Percentiles rank a stretch among this genome's conserved stretches.
These are phyloP conservation scores for Jacana jacana DNA, from an alignment of 2,113 vertebrate genomes.

Conservation along the genomic window DNA sequence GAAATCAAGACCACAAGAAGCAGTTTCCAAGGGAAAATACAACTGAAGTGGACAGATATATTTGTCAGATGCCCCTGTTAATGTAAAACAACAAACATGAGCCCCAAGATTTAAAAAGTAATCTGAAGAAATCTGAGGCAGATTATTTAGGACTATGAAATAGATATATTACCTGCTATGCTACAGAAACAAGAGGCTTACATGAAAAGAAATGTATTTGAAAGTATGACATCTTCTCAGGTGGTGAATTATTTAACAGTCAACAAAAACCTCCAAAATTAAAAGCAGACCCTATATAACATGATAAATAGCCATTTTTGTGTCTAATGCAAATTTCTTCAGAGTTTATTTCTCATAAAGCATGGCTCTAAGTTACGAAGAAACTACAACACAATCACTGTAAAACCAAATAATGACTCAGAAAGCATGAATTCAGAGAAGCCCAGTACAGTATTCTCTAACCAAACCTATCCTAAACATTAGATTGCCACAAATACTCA, in stretches of 20 bases:
- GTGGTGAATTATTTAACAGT: neutral
- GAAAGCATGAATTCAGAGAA: neutral
- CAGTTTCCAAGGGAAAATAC: neutral
- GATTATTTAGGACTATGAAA: neutral
- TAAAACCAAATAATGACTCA: neutral
- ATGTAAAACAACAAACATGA: neutral
- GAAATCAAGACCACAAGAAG: neutral
- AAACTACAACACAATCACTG: neutral
- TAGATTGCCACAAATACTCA: neutral
- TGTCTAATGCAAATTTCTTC: neutral
- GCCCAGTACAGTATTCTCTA: neutral
- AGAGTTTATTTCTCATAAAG: neutral
- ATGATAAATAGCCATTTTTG: neutral
- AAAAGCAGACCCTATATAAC: neutral
- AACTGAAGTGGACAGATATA: neutral
- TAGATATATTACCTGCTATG: neutral
- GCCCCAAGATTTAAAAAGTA: neutral
- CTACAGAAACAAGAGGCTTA: neutral
- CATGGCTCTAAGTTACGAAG: neutral
- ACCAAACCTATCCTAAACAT: neutral
- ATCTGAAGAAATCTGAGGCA: neutral
- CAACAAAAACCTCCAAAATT: neutral
- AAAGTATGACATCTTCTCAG: neutral
- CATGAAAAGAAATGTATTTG: neutral
- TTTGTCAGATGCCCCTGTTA: neutral